phyloP scores from a whole-genome alignment of 2,888 invertebrate genomes.

The Idaea aversata region DNA sequence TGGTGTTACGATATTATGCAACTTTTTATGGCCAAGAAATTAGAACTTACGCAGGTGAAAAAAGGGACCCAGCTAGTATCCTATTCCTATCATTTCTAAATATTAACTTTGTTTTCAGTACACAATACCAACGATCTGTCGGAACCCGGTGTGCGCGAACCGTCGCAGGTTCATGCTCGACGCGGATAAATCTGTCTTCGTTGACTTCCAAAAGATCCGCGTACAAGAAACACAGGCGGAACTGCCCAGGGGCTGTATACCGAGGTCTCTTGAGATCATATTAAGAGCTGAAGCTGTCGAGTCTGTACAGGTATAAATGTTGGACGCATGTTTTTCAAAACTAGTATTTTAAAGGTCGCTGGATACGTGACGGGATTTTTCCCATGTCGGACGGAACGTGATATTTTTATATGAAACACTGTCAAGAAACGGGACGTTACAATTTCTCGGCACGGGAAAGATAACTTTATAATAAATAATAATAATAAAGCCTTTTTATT shows the following conservation, averaged over 20 bases:
- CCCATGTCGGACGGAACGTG: too few relatives aligned
- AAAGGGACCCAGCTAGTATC: too few relatives aligned
- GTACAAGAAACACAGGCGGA: conserved; percentile 99
- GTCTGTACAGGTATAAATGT: conserved; percentile 87
- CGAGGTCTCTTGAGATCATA: conserved; percentile 96
- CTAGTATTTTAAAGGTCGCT: not conserved
- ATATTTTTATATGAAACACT: too few relatives aligned
- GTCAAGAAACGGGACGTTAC: too few relatives aligned
- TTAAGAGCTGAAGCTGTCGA: conserved; percentile 98
- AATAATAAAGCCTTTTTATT: too few relatives aligned
- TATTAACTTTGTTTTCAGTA: conserved; percentile 75
- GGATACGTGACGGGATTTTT: too few relatives aligned
- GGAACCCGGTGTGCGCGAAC: conserved; percentile 97
- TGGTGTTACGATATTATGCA: not conserved
- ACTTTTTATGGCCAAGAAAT: conserved; percentile 6
- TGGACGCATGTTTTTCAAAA: not conserved
- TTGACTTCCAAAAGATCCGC: conserved; percentile 98
- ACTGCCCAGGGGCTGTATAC: conserved; percentile 97
- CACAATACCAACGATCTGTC: conserved; percentile 96
- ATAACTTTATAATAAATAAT: too few relatives aligned
- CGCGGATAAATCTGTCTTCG: conserved; percentile 95
- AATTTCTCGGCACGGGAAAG: not conserved
- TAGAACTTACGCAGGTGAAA: too few relatives aligned
- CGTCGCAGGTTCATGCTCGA: conserved; percentile 94
- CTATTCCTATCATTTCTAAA: not conserved